phyloP scores from a whole-genome alignment of 1,140 invertebrate genomes.

The Chrysopa pallens region DNA sequence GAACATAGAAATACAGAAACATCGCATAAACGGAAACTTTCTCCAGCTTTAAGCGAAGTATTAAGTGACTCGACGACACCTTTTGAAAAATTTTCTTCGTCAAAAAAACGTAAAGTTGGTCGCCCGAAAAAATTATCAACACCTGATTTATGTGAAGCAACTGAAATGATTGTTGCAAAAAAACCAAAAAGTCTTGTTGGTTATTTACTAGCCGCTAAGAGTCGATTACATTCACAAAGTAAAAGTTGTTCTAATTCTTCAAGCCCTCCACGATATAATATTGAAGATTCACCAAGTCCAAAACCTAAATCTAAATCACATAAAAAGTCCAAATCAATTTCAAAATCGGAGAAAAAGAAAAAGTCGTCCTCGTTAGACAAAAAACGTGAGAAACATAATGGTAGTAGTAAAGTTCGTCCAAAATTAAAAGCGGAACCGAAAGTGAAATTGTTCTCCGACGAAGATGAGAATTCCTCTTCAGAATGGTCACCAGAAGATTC shows the following conservation, averaged over 20 bases:
- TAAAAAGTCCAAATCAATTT: background rate
- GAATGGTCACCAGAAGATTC: constrained; percentile 29
- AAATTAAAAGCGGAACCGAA: constrained; percentile 49
- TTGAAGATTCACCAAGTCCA: constrained; percentile 12
- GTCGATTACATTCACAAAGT: constrained; percentile 31
- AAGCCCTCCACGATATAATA: constrained; percentile 25
- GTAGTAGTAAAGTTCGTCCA: constrained; percentile 38
- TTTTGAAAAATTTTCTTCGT: constrained; percentile 28
- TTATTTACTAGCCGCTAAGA: constrained; percentile 40
- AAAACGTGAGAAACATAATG: constrained; percentile 18
- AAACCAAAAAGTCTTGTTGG: constrained; percentile 48
- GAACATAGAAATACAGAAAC: background rate
- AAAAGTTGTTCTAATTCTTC: constrained; percentile 30
- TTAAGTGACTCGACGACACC: constrained; percentile 5
- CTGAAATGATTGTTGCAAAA: constrained; percentile 66
- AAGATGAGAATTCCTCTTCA: constrained; percentile 31
- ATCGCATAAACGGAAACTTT: background rate
- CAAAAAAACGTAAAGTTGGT: constrained; percentile 68
- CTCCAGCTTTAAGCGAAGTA: background rate
- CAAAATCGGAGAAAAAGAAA: constrained; percentile 12
- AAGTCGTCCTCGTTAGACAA: constrained; percentile 9
- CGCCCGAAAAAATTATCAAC: constrained; percentile 55
- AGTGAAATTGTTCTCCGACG: constrained; percentile 33
- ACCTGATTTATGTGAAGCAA: constrained; percentile 32
- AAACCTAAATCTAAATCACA: constrained; percentile 1